Percentiles rank a stretch among this genome's conserved stretches.
Conservation (phyloP, 1,140 invertebrate genomes). For the Drosophila pachea region DNA sequence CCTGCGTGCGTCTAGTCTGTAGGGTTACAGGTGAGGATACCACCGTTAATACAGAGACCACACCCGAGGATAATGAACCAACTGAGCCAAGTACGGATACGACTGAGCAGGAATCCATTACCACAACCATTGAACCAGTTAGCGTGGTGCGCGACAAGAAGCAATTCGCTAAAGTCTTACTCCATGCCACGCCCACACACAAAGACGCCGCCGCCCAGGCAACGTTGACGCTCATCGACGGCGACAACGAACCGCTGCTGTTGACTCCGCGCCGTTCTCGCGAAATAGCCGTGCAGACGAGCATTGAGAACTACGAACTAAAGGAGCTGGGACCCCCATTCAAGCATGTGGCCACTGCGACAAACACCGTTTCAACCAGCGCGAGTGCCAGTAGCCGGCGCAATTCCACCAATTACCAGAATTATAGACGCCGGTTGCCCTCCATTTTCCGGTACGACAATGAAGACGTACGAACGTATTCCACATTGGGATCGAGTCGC, state of each 20-base stretch:
- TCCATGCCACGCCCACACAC: conserved; percentile 55
- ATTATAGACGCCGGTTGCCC: conserved; percentile 48
- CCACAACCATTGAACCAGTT: conserved; percentile 13
- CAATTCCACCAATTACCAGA: conserved; percentile 36
- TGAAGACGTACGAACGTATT: conserved; percentile 73
- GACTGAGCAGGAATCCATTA: conserved; percentile 18
- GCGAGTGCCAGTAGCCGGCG: conserved; percentile 57
- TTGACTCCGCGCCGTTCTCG: conserved; percentile 53
- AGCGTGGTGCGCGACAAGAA: conserved; percentile 18
- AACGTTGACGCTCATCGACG: conserved; percentile 48
- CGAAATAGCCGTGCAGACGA: conserved; percentile 76
- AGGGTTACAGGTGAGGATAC: conserved; percentile 53
- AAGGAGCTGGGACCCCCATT: conserved; percentile 56
- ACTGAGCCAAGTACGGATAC: conserved; percentile 13
- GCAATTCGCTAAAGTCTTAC: conserved; percentile 51
- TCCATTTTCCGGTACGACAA: conserved; percentile 68
- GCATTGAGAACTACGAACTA: conserved; percentile 70
- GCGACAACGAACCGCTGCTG: conserved; percentile 41
- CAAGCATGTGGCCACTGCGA: conserved; percentile 55
- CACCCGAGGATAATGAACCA: conserved; percentile 31
- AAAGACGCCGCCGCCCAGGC: conserved; percentile 59
- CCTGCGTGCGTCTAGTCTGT: conserved; percentile 62
- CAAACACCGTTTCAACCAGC: conserved; percentile 45
- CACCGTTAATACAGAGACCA: conserved; percentile 11
- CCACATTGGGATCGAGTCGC: conserved; percentile 70